Evolutionary conservation across 2,113 vertebrate genomes (phyloP).

Genomic region (Elaphurus davidianus): DNA sequence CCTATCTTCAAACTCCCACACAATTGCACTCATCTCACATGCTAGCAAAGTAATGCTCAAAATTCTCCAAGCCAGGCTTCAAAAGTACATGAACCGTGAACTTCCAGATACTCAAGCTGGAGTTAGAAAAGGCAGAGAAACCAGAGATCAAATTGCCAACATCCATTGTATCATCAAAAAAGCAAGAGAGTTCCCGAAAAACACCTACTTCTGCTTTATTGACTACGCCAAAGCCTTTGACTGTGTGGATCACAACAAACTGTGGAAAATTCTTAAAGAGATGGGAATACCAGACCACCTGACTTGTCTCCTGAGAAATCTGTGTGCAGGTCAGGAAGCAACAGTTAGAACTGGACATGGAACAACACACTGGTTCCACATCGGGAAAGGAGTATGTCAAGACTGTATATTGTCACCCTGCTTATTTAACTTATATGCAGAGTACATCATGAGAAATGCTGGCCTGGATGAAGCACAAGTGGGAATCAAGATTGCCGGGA

Average conservation of each 20-base stretch:
- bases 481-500: background rate
- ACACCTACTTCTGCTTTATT: background rate
- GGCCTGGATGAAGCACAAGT: accelerated
- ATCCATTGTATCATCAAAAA: background rate
- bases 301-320: background rate
- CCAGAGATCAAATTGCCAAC: background rate
- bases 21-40: background rate
- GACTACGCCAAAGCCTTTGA: background rate
- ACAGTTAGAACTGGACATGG: background rate
- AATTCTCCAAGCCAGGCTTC: background rate
- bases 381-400: background rate
- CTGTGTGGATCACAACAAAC: background rate
- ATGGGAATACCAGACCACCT: background rate
- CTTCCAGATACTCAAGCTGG: background rate
- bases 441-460: background rate
- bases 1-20: background rate
- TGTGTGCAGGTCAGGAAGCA: background rate
- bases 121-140: background rate
- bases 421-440: background rate
- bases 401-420: background rate
- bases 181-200: background rate
- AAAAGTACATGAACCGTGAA: background rate
- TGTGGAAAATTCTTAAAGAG: background rate
- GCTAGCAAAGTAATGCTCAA: background rate
- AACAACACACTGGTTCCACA: background rate